phyloP scores from a whole-genome alignment of 2,797 vertebrate genomes.

The Halcyon smyrnensis region DNA sequence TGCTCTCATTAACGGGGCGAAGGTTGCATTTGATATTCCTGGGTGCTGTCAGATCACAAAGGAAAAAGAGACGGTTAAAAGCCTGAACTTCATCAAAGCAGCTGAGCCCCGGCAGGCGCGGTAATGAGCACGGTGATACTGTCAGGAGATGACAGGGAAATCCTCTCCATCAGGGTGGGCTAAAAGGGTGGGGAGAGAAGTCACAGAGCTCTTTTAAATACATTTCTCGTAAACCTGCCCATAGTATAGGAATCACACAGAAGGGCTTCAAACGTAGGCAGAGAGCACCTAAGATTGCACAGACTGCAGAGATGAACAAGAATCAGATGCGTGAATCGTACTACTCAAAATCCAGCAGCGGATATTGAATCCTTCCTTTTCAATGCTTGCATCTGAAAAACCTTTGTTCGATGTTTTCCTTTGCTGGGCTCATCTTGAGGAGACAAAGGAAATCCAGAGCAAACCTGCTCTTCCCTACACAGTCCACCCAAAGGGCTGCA shows the following conservation, averaged over 20 bases:
- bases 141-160: slow-evolving; percentile 20
- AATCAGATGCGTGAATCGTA: not conserved
- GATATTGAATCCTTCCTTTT: slow-evolving; percentile 60
- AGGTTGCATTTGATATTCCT: slow-evolving; percentile 60
- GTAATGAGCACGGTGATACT: slow-evolving; percentile 32
- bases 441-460: not conserved
- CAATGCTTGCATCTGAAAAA: slow-evolving; percentile 12
- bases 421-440: not conserved
- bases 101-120: not conserved
- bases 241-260: not conserved
- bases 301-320: slow-evolving; percentile 13
- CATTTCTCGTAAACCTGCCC: not conserved
- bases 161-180: not conserved
- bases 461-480: not conserved
- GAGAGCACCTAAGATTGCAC: not conserved
- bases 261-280: not conserved
- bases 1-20: slow-evolving; percentile 64
- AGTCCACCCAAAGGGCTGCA: not conserved
- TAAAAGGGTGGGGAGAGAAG: not conserved
- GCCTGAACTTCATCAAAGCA: slow-evolving; percentile 53
- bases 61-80: slow-evolving; percentile 39
- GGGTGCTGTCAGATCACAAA: slow-evolving; percentile 48
- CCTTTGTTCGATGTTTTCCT: not conserved
- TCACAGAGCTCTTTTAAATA: not conserved
- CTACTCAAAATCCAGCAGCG: slow-evolving; percentile 17